Conservation (phyloP, 2,888 invertebrate genomes). For the Cataglyphis cursor region DNA sequence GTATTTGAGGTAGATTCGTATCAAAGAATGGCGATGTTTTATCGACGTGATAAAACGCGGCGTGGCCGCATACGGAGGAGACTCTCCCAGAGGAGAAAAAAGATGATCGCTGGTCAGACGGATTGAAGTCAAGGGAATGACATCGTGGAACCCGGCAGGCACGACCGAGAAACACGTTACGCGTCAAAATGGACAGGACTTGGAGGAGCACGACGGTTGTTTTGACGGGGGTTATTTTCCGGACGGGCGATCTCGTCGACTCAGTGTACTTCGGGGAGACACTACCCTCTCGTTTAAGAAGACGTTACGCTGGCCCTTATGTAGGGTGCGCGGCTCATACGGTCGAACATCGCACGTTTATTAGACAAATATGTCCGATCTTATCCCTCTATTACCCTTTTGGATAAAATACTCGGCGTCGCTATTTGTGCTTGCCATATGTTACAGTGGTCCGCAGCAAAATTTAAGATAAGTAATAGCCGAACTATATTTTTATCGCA, state of each 20-base stretch:
- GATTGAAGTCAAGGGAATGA: conserved; percentile 61
- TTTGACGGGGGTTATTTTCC: conserved; percentile 85
- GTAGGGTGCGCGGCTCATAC: conserved; percentile 53
- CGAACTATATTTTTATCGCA: background rate
- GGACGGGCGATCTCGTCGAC: conserved; percentile 80
- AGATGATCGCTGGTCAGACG: conserved; percentile 65
- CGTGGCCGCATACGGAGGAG: conserved; percentile 48
- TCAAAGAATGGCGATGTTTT: conserved; percentile 44
- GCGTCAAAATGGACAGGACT: conserved; percentile 66
- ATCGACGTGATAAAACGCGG: conserved; percentile 63
- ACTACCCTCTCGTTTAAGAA: conserved; percentile 68
- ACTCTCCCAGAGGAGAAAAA: conserved; percentile 49
- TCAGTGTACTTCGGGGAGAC: conserved; percentile 68
- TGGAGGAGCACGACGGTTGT: conserved; percentile 74
- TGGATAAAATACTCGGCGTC: conserved; percentile 54
- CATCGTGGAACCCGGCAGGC: conserved; percentile 41
- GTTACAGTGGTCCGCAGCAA: background rate
- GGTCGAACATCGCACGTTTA: conserved; percentile 77
- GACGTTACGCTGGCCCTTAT: conserved; percentile 54
- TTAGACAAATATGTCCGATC: conserved; percentile 80
- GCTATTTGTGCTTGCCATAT: background rate
- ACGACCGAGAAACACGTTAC: conserved; percentile 60
- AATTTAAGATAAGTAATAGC: background rate
- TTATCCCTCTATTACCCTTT: conserved; percentile 62
- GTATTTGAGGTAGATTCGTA: conserved; percentile 18